A percentile compares a stretch with the other conserved stretches of the same genome.
These are phyloP conservation scores for Rhinogobius similis DNA, from an alignment of 2,113 vertebrate species.

Conservation along the genomic window DNA sequence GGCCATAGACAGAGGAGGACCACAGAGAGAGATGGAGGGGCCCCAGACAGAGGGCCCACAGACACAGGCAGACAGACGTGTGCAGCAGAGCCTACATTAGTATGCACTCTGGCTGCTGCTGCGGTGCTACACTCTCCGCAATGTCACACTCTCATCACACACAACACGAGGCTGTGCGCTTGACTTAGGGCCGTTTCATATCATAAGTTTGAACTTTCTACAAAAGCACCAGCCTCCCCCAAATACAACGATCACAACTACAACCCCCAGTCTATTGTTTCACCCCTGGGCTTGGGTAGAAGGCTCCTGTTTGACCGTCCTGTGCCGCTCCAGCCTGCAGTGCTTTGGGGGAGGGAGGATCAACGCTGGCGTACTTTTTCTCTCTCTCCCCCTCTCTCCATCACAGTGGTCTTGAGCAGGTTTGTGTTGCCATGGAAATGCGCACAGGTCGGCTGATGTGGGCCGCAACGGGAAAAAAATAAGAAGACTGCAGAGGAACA, in stretches of 20 bases:
- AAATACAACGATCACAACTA: not conserved
- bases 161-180: not conserved
- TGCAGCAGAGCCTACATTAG: constrained; percentile 65
- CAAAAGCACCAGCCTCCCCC: not conserved
- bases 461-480: constrained; percentile 38
- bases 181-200: too few species aligned
- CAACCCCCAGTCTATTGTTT: not conserved
- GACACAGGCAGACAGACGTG: constrained; percentile 13
- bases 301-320: not conserved
- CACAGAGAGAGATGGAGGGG: constrained; percentile 16
- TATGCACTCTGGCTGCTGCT: constrained; percentile 65
- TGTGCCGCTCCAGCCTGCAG: not conserved
- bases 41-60: too few species aligned
- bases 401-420: constrained; percentile 54
- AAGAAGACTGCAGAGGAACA: constrained; percentile 43
- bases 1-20: constrained; percentile 43
- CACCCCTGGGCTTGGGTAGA: not conserved
- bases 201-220: not conserved
- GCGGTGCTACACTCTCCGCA: constrained; percentile 43
- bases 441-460: constrained; percentile 62
- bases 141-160: constrained; percentile 29
- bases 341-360: constrained; percentile 14
- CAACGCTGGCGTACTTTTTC: constrained; percentile 19
- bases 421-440: constrained; percentile 66
- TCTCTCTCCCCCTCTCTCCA: constrained; percentile 40